Evolutionary conservation across 2,888 invertebrate genomes (phyloP).

Genomic region (Pterostichus madidus): DNA sequence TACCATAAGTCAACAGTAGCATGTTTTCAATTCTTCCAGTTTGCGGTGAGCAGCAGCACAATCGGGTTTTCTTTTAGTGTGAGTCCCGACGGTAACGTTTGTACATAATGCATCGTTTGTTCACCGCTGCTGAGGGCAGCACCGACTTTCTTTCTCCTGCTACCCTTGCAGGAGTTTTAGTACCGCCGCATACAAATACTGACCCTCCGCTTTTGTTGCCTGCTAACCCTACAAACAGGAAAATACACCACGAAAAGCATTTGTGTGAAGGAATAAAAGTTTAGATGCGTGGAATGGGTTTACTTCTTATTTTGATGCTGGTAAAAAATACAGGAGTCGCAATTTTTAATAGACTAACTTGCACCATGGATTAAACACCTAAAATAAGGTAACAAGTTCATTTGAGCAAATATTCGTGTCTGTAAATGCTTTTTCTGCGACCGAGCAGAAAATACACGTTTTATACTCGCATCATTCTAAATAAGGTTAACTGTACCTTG

Average conservation of each 20-base stretch:
- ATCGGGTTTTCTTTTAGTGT: slow-evolving; percentile 23
- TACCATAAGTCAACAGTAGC: slow-evolving; percentile 33
- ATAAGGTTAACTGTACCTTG: no score
- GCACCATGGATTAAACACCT: no score
- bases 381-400: no score
- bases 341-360: no score
- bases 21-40: slow-evolving; percentile 17
- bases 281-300: background rate
- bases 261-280: slow-evolving; percentile 2
- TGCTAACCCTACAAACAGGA: background rate
- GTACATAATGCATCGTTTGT: slow-evolving; percentile 47
- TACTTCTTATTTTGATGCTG: background rate
- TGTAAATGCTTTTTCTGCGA: no score
- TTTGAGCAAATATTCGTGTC: no score
- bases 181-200: background rate
- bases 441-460: no score
- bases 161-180: slow-evolving; percentile 38
- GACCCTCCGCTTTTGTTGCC: background rate
- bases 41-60: background rate
- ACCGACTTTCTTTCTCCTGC: slow-evolving; percentile 34
- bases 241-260: background rate
- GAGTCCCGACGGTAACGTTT: slow-evolving; percentile 15
- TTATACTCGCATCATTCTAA: no score
- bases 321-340: no score
- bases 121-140: slow-evolving; percentile 17